Evolutionary conservation across 2,888 invertebrate species (phyloP).

Genomic region (Limnephilus marmoratus): DNA sequence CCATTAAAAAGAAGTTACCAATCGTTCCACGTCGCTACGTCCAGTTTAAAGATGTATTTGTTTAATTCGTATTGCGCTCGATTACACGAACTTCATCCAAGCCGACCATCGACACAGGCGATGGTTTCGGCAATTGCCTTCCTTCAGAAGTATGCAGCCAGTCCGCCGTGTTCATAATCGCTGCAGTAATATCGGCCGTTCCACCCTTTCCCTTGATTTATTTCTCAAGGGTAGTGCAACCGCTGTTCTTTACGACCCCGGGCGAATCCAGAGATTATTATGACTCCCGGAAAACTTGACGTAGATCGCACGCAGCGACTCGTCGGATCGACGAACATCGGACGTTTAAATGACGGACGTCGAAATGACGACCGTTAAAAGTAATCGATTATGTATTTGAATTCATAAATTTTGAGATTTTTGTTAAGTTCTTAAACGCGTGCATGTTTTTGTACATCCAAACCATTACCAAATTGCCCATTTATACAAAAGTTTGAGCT

Average conservation of each 20-base stretch:
- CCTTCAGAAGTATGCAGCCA: neutral
- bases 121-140: neutral
- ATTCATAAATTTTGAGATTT: neutral
- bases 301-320: neutral
- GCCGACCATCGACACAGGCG: neutral
- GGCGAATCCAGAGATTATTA: neutral
- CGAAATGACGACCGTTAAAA: conserved; percentile 17
- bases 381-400: conserved; percentile 24
- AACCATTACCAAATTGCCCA: neutral
- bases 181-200: conserved; percentile 2
- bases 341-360: neutral
- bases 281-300: neutral
- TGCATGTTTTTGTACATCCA: neutral
- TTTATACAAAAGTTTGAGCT: neutral
- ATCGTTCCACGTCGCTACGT: neutral
- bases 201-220: conserved; percentile 28
- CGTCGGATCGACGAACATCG: neutral
- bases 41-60: neutral
- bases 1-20: neutral
- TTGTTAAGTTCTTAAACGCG: neutral
- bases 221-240: conserved; percentile 29
- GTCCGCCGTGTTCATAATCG: conserved; percentile 10
- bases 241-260: conserved; percentile 36
- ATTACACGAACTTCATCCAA: neutral
- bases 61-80: neutral